Base-by-base conservation (phyloP, 2,888 invertebrate species). In the Malthinus seriepunctatus region DNA sequence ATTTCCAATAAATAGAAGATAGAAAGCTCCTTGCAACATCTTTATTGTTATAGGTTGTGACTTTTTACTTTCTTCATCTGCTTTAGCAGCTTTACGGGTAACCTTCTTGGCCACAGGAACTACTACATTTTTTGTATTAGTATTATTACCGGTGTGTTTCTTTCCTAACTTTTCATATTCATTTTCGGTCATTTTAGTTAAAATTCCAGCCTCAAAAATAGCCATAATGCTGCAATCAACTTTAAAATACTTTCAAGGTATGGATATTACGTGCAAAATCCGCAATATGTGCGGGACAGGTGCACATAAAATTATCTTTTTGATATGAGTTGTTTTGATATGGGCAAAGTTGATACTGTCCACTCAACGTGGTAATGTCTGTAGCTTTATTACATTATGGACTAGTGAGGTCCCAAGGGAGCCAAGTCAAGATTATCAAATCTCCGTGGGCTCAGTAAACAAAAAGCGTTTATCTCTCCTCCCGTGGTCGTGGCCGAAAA, bases 21-120 rank as follows among this genome's bases (percentile, higher is more conserved):
- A 88, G 73, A 90, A 90, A 4, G 89, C 87, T 3, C 90, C 90
- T 61, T 88, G 87, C 0, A 90, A 73, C 86, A 89, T 89, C 69
- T 85, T 83, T 54, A 90, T 78, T 48, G 85, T 88, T 9, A 90
- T 83, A 0, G 90, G 88, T 64, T 86, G 83, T 50, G 87, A 78
- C 54, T 77, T 76, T 52, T 78, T 76, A 51, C 72, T 73, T 58
- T 74, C 74, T 47, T 76, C 76, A 12, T 59, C 67, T 3, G 66
- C 69, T 68, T 73, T 74, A 1, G 64, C 63, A 8, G 56, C 48
- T 58, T 70, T 70, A 48, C 70, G 66, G 31, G 61, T 71, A 65
- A 71, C 72, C 33, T 68, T 71, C 52, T 69, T 68, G 11, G 32
- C 49, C 37, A 56, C 52, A 12, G 63, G 58, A 6, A 63, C 61